A percentile compares a stretch with the other conserved stretches of the same genome.
phyloP scores from a whole-genome alignment of 2,113 vertebrate species.

The Lophura nycthemera region DNA sequence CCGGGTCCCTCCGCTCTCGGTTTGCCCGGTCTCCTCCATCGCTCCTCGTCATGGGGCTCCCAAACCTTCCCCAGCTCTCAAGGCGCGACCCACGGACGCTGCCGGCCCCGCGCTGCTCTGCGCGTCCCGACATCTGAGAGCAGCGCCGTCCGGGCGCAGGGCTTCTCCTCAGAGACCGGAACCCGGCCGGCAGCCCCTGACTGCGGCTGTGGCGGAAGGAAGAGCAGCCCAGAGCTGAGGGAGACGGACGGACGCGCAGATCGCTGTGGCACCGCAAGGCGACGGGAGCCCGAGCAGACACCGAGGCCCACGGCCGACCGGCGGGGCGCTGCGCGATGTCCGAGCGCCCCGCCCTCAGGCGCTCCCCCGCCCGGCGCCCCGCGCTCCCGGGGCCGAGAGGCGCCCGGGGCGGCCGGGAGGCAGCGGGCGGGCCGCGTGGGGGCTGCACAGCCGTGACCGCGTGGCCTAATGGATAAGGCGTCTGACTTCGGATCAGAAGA shows the following conservation, averaged over 20 bases:
- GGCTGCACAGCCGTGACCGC: constrained; percentile 56
- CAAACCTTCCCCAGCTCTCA: background rate
- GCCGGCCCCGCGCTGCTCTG: background rate
- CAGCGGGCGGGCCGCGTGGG: rapidly evolving
- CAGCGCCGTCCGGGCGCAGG: background rate
- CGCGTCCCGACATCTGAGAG: background rate
- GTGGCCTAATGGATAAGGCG: constrained; percentile 85
- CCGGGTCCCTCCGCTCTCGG: background rate
- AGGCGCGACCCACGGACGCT: background rate
- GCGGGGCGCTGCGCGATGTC: rapidly evolving
- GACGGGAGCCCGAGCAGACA: background rate
- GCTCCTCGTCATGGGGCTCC: background rate
- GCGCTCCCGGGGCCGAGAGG: too few species aligned
- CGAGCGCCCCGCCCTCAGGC: rapidly evolving
- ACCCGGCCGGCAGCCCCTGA: background rate
- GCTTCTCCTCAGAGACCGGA: background rate
- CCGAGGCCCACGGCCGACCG: background rate
- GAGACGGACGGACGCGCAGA: background rate
- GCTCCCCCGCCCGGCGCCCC: too few species aligned
- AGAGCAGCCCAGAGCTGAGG: background rate
- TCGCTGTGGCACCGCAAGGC: background rate
- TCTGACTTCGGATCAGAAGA: constrained; percentile 82
- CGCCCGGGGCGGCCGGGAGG: rapidly evolving
- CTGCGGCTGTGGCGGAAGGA: background rate
- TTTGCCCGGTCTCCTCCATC: background rate